Evolutionary conservation across 2,113 vertebrate species (phyloP).

Genomic region (Podilymbus podiceps): DNA sequence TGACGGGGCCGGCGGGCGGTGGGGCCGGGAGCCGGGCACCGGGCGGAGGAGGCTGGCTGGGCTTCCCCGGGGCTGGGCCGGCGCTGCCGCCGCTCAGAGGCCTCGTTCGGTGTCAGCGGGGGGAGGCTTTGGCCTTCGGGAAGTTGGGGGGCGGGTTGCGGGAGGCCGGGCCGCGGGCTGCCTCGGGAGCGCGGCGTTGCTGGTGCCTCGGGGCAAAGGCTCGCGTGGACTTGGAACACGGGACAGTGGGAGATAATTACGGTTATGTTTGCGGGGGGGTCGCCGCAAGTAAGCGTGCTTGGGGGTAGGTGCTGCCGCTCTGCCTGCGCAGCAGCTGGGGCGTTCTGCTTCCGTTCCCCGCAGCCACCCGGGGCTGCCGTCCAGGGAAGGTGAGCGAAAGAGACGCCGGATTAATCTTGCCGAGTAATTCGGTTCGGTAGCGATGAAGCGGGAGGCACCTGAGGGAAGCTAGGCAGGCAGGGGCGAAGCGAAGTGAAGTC

Average conservation of each 20-base stretch:
- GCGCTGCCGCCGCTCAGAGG: background rate
- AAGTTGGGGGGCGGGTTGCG: fast-evolving
- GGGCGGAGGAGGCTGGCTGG: background rate
- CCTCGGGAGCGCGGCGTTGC: no score
- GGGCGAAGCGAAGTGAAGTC: background rate
- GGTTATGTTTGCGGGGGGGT: fast-evolving
- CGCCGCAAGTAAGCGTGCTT: fast-evolving
- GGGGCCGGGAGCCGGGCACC: no score
- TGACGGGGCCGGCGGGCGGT: background rate
- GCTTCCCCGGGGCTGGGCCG: background rate
- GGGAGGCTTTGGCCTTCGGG: background rate
- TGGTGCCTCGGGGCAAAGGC: fast-evolving
- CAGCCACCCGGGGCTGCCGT: no score
- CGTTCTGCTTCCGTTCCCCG: no score
- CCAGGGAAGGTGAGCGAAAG: background rate
- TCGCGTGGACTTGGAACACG: fast-evolving
- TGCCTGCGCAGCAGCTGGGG: no score
- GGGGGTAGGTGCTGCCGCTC: no score
- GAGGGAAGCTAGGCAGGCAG: background rate
- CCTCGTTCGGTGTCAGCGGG: background rate
- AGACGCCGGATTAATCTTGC: fast-evolving
- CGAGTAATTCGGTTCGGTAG: fast-evolving
- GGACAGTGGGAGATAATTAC: fast-evolving
- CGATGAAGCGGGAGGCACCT: fast-evolving
- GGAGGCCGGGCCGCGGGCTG: no score